Evolutionary conservation across 1,140 invertebrate genomes (phyloP), one percentile per base, ranked within the genome.

Genomic region (Drosophila asahinai): DNA sequence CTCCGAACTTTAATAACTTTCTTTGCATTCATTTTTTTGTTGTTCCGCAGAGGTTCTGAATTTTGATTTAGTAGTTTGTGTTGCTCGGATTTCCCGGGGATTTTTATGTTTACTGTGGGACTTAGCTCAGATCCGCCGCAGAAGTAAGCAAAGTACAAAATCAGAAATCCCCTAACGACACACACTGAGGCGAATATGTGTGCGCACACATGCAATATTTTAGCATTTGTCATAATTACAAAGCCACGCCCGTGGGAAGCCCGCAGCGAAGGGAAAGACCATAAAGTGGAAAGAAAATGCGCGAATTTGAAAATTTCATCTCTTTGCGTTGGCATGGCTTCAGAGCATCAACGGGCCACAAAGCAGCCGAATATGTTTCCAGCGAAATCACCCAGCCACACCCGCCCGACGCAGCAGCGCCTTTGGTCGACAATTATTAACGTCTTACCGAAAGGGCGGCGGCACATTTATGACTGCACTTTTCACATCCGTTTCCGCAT

Each of bases 191-290:
- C 58, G 49, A 54, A 71, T 76, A 67, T 61, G 47, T 63, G 36
- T 15, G 38, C 67, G 43, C 64, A 63, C 76, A 64, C 62, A 65
- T 58, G 75, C 78, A 72, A 81, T 81, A 86, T 81, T 89, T 90
- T 89, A 86, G 78, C 81, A 90, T 90, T 90, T 89, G 86, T 89
- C 86, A 89, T 89, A 89, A 89, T 89, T 89, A 89, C 75, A 84
- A 75, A 89, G 75, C 61, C 67, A 68, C 40, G 81, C 77, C 55
- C 62, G 57, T 72, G 86, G 81, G 79, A 73, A 51, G 14, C 36
- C 43, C 14, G 33, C 33, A 0, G 52, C 52, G 33, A 55, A 55
- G 81, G 72, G 60, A 84, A 89, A 67, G 40, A 60, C 66, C 77
- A 81, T 81, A 89, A 89, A 89, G 74, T 90, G 81, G 66, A 43